Percentiles rank a stretch among this genome's conserved stretches.
These are phyloP conservation scores for Corticium candelabrum DNA, from an alignment of 37 sponge, comb jelly and placozoan species.

Conservation along the genomic window DNA sequence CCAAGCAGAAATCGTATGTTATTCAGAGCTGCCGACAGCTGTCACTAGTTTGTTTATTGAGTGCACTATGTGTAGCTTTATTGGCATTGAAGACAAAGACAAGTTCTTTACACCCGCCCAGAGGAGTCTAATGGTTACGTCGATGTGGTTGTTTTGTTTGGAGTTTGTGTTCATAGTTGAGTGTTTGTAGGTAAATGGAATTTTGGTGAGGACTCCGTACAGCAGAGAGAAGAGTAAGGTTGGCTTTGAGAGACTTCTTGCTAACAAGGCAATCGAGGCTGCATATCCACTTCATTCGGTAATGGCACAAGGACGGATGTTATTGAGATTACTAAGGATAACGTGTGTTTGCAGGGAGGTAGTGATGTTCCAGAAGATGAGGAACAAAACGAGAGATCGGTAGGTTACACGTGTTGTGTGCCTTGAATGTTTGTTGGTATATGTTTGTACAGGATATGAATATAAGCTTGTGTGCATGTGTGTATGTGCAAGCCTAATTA, in stretches of 20 bases:
- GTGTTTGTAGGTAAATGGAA: conserved; percentile 41
- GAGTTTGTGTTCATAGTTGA: too few relatives aligned
- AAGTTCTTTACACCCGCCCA: conserved; percentile 77
- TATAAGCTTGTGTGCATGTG: too few relatives aligned
- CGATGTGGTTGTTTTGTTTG: not conserved
- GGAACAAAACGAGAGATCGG: not conserved
- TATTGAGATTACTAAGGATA: too few relatives aligned
- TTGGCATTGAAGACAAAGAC: conserved; percentile 31
- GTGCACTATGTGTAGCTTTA: not conserved
- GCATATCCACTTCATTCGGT: conserved; percentile 81
- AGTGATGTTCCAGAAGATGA: not conserved
- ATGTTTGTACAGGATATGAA: too few relatives aligned
- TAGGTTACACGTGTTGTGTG: too few relatives aligned
- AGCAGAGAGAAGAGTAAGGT: conserved; percentile 28
- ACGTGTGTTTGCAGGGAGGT: too few relatives aligned
- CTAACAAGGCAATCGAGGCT: conserved; percentile 37
- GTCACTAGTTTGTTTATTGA: too few relatives aligned
- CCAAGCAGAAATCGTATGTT: not conserved
- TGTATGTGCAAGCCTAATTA: too few relatives aligned
- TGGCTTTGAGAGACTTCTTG: conserved; percentile 59
- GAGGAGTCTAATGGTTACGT: conserved; percentile 54
- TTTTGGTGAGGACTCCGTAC: conserved; percentile 43
- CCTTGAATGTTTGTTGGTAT: too few relatives aligned
- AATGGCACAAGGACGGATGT: not conserved
- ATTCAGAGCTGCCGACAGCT: too few relatives aligned